These are phyloP conservation scores for Orycteropus afer DNA, from an alignment of 2,113 vertebrate genomes.

Conservation along the genomic window DNA sequence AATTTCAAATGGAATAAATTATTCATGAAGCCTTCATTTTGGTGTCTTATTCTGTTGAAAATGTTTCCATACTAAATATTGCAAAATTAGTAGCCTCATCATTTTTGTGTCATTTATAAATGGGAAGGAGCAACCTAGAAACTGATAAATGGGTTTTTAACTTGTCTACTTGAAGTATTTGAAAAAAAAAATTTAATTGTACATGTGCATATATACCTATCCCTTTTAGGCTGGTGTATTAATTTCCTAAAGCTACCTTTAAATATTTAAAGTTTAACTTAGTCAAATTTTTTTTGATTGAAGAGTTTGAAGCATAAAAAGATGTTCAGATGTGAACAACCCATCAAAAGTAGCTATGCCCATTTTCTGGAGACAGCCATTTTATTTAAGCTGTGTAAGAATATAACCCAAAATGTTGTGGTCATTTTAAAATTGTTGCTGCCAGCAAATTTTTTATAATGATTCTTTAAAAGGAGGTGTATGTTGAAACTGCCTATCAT, in stretches of 20 bases:
- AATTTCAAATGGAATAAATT: slow-evolving; percentile 89
- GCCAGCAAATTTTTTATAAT: background rate
- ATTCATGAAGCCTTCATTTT: slow-evolving; percentile 86
- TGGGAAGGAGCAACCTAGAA: background rate
- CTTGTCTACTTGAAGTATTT: slow-evolving; percentile 11
- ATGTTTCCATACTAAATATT: slow-evolving; percentile 51
- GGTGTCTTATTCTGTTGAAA: slow-evolving; percentile 78
- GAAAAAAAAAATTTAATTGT: background rate
- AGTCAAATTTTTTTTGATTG: background rate
- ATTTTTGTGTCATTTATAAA: slow-evolving; percentile 43
- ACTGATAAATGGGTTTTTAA: slow-evolving; percentile 9
- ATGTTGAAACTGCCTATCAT: slow-evolving; percentile 27
- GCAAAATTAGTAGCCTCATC: slow-evolving; percentile 16
- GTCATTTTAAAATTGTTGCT: slow-evolving; percentile 52
- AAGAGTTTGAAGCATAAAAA: slow-evolving; percentile 9
- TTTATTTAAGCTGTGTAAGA: slow-evolving; percentile 22
- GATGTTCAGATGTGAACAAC: slow-evolving; percentile 36
- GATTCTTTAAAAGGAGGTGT: slow-evolving; percentile 6
- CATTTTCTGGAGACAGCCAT: background rate
- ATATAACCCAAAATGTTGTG: background rate
- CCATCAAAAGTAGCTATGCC: slow-evolving; percentile 18
- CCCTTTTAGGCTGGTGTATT: slow-evolving; percentile 8
- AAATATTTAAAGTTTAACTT: slow-evolving; percentile 30
- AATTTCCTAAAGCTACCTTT: slow-evolving; percentile 18
- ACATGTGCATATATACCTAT: background rate